Evolutionary conservation across 2,888 invertebrate genomes (phyloP), one percentile per base, ranked within the genome.

Genomic region (Halictus quadricinctus): DNA sequence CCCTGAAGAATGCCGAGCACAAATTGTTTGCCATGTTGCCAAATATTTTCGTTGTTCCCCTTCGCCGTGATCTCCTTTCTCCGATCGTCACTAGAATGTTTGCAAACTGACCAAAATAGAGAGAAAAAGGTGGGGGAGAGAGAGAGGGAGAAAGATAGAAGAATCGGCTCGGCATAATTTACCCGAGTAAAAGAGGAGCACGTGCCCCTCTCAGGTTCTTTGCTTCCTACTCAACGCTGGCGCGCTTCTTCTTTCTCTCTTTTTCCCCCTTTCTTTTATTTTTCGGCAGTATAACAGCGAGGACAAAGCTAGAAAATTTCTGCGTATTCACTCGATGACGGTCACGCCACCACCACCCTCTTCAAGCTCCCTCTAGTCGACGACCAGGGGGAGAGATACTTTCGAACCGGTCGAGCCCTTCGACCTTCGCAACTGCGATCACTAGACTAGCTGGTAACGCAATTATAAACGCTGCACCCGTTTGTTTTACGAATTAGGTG

Each of bases 221-320:
- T 69, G 12, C 69, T 41, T 21, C 41, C 72, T 76, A 72, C 78
- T 80, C 43, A 72, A 46, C 72, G 43, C 69, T 79, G 58, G 58
- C 72, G 69, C 72, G 54, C 69, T 64, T 48, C 54, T 41, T 70
- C 36, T 21, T 12, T 78, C 64, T 66, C 18, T 29, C 36, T 36
- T 36, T 29, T 36, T 29, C 15, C 18, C 8, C 29, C 25, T 75
- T 50, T 54, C 0, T 80, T n/a, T 66, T 50, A 36, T 69, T 73
- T 83, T 81, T 76, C 13, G 46, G 50, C 12, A 50, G 70, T 21
- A 36, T 15, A 8, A 18, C 36, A 15, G 3, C 50, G 5, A 54
- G 64, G 48, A 87, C 87, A 86, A 88, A 83, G 80, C 83, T 66
- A 81, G 72, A 46, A 86, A 82, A 86, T 88, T 84, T 87, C 72